Percentiles rank a stretch among this genome's conserved stretches.
Conservation (phyloP, 2,113 vertebrate species). For the Gymnorhina tibicen region DNA sequence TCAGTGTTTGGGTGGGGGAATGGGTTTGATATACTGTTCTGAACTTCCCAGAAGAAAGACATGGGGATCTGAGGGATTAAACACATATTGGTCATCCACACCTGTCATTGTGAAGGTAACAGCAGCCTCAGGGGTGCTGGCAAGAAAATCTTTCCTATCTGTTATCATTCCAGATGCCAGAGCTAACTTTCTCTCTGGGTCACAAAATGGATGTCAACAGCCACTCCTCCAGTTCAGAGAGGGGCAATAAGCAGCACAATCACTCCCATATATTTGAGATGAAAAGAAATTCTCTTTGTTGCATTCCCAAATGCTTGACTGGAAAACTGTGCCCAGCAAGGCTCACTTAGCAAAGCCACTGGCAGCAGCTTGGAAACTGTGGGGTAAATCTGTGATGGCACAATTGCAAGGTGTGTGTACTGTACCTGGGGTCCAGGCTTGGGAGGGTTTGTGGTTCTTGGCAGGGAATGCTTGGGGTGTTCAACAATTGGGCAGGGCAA, state of each 20-base stretch:
- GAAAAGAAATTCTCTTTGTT: neutral
- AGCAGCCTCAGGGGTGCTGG: neutral
- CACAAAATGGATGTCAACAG: neutral
- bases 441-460: neutral
- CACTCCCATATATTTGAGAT: neutral
- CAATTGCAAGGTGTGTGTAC: rapidly evolving
- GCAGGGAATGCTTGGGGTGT: neutral
- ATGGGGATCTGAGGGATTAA: neutral
- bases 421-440: neutral
- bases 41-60: neutral
- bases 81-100: constrained; percentile 9
- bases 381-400: too few species aligned
- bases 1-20: neutral
- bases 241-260: neutral
- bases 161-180: neutral
- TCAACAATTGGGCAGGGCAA: rapidly evolving
- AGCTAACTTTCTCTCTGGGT: neutral
- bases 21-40: neutral
- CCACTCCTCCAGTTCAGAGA: neutral
- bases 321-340: neutral
- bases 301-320: neutral
- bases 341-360: neutral
- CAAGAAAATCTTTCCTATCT: neutral
- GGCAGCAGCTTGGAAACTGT: rapidly evolving
- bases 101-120: neutral